Percentiles rank a stretch among this genome's conserved stretches.
Conservation (phyloP, 2,797 vertebrate genomes). For the Lepus oiostolus region DNA sequence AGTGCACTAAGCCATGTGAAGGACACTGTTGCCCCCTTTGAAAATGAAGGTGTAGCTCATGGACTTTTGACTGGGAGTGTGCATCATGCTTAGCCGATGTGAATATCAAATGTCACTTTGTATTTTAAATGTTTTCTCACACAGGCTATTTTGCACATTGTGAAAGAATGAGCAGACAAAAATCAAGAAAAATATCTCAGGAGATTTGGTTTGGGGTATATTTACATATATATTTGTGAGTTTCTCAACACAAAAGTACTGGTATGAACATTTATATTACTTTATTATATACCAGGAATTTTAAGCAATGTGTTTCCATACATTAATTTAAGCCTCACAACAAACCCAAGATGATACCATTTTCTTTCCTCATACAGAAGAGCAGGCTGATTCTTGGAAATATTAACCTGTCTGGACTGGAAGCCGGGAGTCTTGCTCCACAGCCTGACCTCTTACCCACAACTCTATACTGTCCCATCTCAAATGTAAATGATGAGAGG, state of each 20-base stretch:
- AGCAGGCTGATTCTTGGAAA: neutral
- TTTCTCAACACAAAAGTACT: neutral
- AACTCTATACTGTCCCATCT: neutral
- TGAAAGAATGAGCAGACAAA: neutral
- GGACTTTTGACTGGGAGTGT: neutral
- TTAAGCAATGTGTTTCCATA: neutral
- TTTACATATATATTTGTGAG: neutral
- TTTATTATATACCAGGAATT: neutral
- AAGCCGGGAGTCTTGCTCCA: neutral
- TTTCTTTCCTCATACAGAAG: neutral
- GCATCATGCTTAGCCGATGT: neutral
- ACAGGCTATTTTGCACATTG: neutral
- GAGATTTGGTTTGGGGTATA: neutral
- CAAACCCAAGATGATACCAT: neutral
- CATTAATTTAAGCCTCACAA: neutral
- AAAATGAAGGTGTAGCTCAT: neutral
- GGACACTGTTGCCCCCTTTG: neutral
- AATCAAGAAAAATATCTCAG: neutral
- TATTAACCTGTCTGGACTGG: neutral
- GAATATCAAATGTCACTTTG: neutral
- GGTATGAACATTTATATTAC: neutral
- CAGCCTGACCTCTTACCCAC: neutral
- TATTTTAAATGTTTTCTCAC: constrained; percentile 26
- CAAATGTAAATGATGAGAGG: neutral
- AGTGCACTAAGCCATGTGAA: neutral